Base-by-base conservation (phyloP, 2,888 invertebrate species). In the Amphipyra tragopoginis region DNA sequence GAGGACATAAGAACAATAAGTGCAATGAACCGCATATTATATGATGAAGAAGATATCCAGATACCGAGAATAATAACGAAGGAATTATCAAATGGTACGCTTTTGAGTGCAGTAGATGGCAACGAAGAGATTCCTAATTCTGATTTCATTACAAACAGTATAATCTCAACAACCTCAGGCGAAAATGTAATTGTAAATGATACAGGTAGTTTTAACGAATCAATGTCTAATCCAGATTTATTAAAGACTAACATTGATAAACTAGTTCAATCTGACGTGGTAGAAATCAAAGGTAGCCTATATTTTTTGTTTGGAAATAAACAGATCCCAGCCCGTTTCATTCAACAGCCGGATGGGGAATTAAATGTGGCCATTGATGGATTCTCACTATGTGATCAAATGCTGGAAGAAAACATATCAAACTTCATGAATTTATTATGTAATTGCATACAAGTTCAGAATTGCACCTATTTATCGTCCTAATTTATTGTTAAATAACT, bases 331-430 rank as follows among this genome's bases (percentile, higher is more conserved):
- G 80, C 80, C n/a, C 80, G 72, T 15, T 85, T 86, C 48, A 66
- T 84, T 4, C 86, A 87, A 75, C 72, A 80, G 13, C 21, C 75
- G 0, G 72, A 77, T 21, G 86, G 85, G 6, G 56, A 79, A 56
- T 58, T 87, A 34, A 61, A 77, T 40, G 48, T 88, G 29, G 82
- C 83, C 11, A 65, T 87, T 13, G 82, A 88, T 56, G 83, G 82
- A 3, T 55, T 60, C 8, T 70, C 72, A n/a, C 52, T 87, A 47
- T 88, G 86, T 51, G 33, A 79, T 68, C 57, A 66, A 36, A 47
- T 67, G 26, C 15, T 59, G 38, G 34, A 47, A 10, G 38, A 65
- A 10, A 68, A 62, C n/a, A 47, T 53, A 42, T 74, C 73, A 11
- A 13, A 52, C 8, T 65, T 84, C 33, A 57, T 86, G 42, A 67